Conservation (phyloP, 2,113 vertebrate species). For the Rutilus rutilus region DNA sequence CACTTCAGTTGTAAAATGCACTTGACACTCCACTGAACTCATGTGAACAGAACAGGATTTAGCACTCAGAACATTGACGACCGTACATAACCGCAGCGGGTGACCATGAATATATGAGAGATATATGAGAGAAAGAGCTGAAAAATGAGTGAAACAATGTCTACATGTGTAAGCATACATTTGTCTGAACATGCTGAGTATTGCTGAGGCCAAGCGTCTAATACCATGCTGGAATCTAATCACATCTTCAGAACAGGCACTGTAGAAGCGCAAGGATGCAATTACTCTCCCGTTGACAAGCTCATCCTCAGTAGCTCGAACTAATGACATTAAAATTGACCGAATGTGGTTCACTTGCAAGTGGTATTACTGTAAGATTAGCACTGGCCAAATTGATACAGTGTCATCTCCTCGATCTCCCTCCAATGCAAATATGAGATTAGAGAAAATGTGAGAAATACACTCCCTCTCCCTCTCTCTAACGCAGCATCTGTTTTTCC, state of each 20-base stretch:
- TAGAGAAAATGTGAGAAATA: constrained; percentile 56
- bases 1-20: too few species aligned
- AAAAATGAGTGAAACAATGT: constrained; percentile 20
- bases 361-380: constrained; percentile 74
- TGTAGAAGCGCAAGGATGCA: constrained; percentile 75
- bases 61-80: neutral
- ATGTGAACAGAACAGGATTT: neutral
- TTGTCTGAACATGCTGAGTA: neutral
- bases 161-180: constrained; percentile 29
- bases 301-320: constrained; percentile 75
- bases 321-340: constrained; percentile 82
- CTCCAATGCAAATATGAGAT: constrained; percentile 71
- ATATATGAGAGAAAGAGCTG: too few species aligned
- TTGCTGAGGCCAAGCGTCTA: constrained; percentile 62
- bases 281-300: constrained; percentile 79
- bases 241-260: constrained; percentile 72
- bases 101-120: neutral
- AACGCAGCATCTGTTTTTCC: constrained; percentile 76
- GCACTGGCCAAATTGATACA: constrained; percentile 76
- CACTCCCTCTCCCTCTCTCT: constrained; percentile 15
- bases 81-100: too few species aligned
- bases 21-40: neutral
- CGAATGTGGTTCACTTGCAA: constrained; percentile 71
- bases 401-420: constrained; percentile 68
- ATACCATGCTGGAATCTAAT: constrained; percentile 78